These are phyloP conservation scores for Leptatherina wallacei DNA, from an alignment of 2,797 vertebrate genomes.

Conservation along the genomic window DNA sequence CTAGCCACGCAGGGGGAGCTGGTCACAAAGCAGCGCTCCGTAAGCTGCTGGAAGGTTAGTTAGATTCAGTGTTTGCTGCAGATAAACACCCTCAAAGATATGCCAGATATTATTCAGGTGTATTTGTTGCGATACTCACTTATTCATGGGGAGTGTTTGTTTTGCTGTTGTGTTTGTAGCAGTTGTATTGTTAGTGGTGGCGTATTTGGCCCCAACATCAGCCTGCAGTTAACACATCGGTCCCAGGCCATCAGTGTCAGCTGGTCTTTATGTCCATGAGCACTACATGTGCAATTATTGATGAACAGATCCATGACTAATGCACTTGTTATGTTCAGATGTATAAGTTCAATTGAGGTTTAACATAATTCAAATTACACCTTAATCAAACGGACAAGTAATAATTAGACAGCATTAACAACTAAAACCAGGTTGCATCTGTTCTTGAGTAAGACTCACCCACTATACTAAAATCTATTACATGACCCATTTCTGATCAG, in stretches of 20 bases:
- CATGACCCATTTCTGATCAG: too few species aligned
- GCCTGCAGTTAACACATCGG: slow-evolving; percentile 14
- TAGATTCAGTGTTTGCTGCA: neutral
- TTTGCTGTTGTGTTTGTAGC: neutral
- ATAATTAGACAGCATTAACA: too few species aligned
- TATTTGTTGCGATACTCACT: neutral
- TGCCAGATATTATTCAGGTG: neutral
- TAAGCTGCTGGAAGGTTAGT: slow-evolving; percentile 73
- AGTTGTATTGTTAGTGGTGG: neutral
- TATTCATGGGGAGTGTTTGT: neutral
- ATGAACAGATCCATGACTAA: too few species aligned
- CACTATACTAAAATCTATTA: too few species aligned
- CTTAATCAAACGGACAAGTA: too few species aligned
- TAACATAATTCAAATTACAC: too few species aligned
- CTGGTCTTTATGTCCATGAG: too few species aligned
- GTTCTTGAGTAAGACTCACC: too few species aligned
- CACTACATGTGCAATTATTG: too few species aligned
- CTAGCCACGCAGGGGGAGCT: slow-evolving; percentile 77
- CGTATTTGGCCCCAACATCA: neutral
- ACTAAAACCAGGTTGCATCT: too few species aligned
- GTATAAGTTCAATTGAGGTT: too few species aligned
- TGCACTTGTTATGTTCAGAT: too few species aligned
- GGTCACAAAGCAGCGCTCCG: slow-evolving; percentile 77
- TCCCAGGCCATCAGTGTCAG: neutral
- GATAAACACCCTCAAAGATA: neutral